Base-by-base conservation (phyloP, 2,888 invertebrate species). In the Sphaerophoria rueppellii region DNA sequence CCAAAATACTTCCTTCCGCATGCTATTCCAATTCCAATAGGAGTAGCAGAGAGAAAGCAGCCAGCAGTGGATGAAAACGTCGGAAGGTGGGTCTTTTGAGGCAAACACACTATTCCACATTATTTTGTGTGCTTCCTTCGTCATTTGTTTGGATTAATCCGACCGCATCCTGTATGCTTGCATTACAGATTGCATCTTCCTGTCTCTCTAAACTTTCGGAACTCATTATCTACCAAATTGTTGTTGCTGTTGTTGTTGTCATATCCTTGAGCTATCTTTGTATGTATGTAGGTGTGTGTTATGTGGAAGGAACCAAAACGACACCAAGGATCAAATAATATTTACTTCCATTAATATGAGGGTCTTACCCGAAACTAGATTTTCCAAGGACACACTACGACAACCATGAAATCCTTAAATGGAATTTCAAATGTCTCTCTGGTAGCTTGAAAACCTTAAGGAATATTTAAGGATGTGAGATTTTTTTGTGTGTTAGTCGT, bases 61-160 rank as follows among this genome's bases (percentile, higher is more conserved):
- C 11, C 9, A 4, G 43, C 12, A 43, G 43, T 43, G 12, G 43
- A 24, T 24, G 24, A 24, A 24, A 24, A 24, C 24, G 43, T 43
- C 9, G 9, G 11, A 43, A 12, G 9, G 11, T 9, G 6, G 46
- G 35, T 46, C 46, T 16, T 61, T 34, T 50, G 2, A 4, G 32
- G 43, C 43, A 48, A 48, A 34, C 4, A 69, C 9, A 37, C 35
- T 65, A 16, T 50, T 12, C 34, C 5, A 32, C 54, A 58, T 61
- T 46, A 58, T 61, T 46, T 65, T 65, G 35, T 32, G 24, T 32
- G 24, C 46, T 48, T 60, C 54, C 69, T 46, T 0, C 43, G 14
- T 67, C 65, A 77, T 82, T 78, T 74, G 74, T 82, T 82, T 74
- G 70, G 74, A 82, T 82, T 78, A 74, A 74, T 52, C 46, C 78